A percentile compares a stretch with the other conserved stretches of the same genome.
phyloP scores from a whole-genome alignment of 2,888 invertebrate species.

The Drosophila demipolita region DNA sequence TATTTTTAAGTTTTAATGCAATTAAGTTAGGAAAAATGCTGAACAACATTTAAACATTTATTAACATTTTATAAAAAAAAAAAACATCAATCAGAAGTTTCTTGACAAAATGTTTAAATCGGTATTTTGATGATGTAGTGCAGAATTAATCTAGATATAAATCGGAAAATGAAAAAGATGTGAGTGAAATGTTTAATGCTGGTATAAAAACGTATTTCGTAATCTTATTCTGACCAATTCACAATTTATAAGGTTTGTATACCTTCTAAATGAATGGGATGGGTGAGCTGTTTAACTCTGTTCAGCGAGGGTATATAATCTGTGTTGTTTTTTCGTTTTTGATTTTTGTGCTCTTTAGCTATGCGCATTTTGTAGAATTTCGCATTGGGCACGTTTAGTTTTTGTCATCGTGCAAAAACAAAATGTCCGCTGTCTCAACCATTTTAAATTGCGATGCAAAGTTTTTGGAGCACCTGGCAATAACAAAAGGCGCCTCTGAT shows the following conservation, averaged over 20 bases:
- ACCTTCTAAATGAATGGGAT: background rate
- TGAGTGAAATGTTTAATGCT: background rate
- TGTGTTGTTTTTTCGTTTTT: background rate
- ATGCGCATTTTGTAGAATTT: conserved; percentile 58
- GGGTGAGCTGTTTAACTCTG: background rate
- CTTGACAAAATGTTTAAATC: background rate
- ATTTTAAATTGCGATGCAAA: conserved; percentile 56
- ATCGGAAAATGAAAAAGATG: background rate
- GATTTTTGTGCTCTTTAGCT: conserved; percentile 15
- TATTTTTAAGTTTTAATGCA: background rate
- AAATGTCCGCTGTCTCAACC: conserved; percentile 38
- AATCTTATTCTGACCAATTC: background rate
- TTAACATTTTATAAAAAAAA: background rate
- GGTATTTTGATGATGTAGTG: background rate
- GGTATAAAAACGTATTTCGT: background rate
- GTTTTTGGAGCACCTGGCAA: conserved; percentile 65
- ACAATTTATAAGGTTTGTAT: background rate
- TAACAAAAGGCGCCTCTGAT: conserved; percentile 53
- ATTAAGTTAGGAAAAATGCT: background rate
- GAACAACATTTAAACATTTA: background rate
- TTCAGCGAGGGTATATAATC: background rate
- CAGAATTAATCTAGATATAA: background rate
- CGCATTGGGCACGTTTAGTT: conserved; percentile 77
- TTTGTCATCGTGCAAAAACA: conserved; percentile 48
- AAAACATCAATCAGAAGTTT: background rate